Evolutionary conservation across 2,888 invertebrate genomes (phyloP), one percentile per base, ranked within the genome.

Genomic region (Ceriagrion tenellum): DNA sequence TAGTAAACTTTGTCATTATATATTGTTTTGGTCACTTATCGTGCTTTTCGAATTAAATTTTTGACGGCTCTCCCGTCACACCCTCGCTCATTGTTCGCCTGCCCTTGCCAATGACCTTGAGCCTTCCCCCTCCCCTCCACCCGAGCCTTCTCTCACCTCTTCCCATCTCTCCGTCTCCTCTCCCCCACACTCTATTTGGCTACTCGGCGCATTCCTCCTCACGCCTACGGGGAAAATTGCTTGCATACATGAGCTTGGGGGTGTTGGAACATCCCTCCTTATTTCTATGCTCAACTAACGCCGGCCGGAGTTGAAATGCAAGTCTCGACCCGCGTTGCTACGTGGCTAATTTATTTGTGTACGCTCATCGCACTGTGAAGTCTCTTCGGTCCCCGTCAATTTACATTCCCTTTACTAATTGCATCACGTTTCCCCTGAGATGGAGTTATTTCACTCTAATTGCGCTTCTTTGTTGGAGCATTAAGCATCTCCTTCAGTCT

Each of bases 21-120:
- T 4, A 47, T 47, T 47, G 2, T 47, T 47, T 47, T 47, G 2
- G 47, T 47, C 8, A 47, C 47, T 47, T 4, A 4, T 47, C 47
- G 4, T 4, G 47, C 8, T 47, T 47, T 47, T 8, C 47, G 47
- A 47, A 4, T 47, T 81, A 0, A 35, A 35, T 81, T 18, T 3
- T 81, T 81, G 35, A 35, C 81, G 81, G 16, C 35, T 35, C 30
- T 1, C 16, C 35, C 13, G 40, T 69, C 40, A 69, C 93, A 74
- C 74, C 74, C 93, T 47, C 93, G n/a, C 40, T 35, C 69, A 47
- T 93, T 93, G 93, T 93, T 93, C 63, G 63, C 40, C 47, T 69
- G 93, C 93, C 93, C 93, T 93, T 93, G 93, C 93, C 93, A 93
- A 93, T 93, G 93, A 93, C 93, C 93, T 93, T 93, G 93, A 63